A percentile compares a stretch with the other conserved stretches of the same genome.
These are phyloP conservation scores for Chaenocephalus aceratus DNA, from an alignment of 2,113 vertebrate genomes.

Conservation along the genomic window DNA sequence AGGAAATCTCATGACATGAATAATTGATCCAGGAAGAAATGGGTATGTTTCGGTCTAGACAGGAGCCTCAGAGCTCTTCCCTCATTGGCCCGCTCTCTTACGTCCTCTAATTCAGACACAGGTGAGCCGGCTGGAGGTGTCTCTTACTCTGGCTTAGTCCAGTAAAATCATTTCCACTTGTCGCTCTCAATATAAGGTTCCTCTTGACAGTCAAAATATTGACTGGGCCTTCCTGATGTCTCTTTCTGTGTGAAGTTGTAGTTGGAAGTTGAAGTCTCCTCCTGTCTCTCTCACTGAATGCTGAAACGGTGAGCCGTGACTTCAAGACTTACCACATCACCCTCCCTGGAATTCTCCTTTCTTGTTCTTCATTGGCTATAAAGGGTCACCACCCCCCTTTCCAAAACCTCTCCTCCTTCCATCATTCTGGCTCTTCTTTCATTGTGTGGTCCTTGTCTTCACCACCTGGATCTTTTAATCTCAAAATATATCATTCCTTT, in stretches of 20 bases:
- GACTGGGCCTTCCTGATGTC: slow-evolving; percentile 9
- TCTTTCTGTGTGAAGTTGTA: slow-evolving; percentile 12
- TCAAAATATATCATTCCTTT: slow-evolving; percentile 5
- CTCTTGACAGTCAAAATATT: slow-evolving; percentile 18
- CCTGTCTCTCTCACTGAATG: slow-evolving; percentile 47
- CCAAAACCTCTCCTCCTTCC: slow-evolving; percentile 68
- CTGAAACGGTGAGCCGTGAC: slow-evolving; percentile 42
- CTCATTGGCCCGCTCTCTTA: background rate
- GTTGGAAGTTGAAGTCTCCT: background rate
- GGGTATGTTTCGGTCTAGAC: slow-evolving; percentile 53
- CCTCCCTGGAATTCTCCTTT: slow-evolving; percentile 73
- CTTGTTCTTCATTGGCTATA: slow-evolving; percentile 78
- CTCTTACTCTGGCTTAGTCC: slow-evolving; percentile 37
- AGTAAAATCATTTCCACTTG: slow-evolving; percentile 16
- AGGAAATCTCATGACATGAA: slow-evolving; percentile 68
- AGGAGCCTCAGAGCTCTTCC: slow-evolving; percentile 18
- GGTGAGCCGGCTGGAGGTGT: slow-evolving; percentile 48
- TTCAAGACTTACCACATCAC: slow-evolving; percentile 62
- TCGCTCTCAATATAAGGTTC: slow-evolving; percentile 29
- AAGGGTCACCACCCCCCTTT: slow-evolving; percentile 68
- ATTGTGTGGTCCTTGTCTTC: slow-evolving; percentile 35
- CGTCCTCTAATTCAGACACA: slow-evolving; percentile 27
- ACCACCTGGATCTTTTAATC: slow-evolving; percentile 18
- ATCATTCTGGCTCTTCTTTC: slow-evolving; percentile 59
- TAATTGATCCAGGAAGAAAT: slow-evolving; percentile 65